Conservation (phyloP, 92 coral and sea anemone species). For the Epizoanthus scotinus region DNA sequence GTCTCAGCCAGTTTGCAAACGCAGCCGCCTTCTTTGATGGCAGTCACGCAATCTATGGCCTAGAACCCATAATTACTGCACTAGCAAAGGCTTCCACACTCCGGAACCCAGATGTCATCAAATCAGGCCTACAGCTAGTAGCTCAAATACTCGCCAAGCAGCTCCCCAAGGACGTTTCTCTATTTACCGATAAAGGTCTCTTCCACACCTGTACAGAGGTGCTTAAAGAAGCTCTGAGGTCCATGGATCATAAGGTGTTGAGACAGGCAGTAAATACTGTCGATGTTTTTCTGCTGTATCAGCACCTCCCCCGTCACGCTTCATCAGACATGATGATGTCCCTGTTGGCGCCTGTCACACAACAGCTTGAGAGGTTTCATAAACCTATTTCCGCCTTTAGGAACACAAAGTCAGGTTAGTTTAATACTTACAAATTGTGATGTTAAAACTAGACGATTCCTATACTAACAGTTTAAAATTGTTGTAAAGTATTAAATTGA, state of each 20-base stretch:
- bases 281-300: slow-evolving; percentile 53
- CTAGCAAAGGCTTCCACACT: slow-evolving; percentile 57
- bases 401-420: slow-evolving; percentile 70
- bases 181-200: slow-evolving; percentile 63
- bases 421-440: neutral
- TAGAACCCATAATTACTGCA: slow-evolving; percentile 74
- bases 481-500: too few species aligned
- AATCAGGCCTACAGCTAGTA: slow-evolving; percentile 75
- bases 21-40: slow-evolving; percentile 63
- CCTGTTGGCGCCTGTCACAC: slow-evolving; percentile 57
- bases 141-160: slow-evolving; percentile 65
- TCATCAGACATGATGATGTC: slow-evolving; percentile 44
- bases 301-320: slow-evolving; percentile 63
- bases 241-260: slow-evolving; percentile 80
- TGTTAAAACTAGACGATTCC: too few species aligned
- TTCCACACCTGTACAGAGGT: slow-evolving; percentile 61
- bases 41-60: slow-evolving; percentile 83
- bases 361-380: slow-evolving; percentile 62
- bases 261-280: slow-evolving; percentile 67
- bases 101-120: slow-evolving; percentile 75
- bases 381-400: slow-evolving; percentile 61
- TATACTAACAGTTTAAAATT: too few species aligned
- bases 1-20: slow-evolving; percentile 59
- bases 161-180: slow-evolving; percentile 57
- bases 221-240: slow-evolving; percentile 60